Evolutionary conservation across 2,113 vertebrate genomes (phyloP).

Genomic region (Saguinus imperator): DNA sequence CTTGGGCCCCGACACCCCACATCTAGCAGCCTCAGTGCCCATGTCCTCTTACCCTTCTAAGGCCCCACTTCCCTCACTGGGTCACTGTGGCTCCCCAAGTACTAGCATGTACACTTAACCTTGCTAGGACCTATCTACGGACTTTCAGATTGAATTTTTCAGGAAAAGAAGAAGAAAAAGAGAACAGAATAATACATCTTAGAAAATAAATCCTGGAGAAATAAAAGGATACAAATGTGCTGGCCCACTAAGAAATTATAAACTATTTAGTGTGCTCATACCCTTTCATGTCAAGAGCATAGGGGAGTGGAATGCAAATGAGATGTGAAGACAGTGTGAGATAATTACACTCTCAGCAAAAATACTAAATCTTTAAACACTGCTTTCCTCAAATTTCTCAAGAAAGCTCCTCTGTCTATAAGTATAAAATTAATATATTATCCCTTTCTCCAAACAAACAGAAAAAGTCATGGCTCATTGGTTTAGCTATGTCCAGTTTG

Average conservation of each 20-base stretch:
- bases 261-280: neutral
- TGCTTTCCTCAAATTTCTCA: neutral
- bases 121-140: neutral
- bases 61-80: neutral
- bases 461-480: neutral
- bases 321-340: neutral
- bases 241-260: neutral
- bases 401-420: neutral
- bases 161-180: neutral
- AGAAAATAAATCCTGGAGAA: constrained; percentile 15
- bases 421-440: neutral
- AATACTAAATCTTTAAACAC: neutral
- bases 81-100: neutral
- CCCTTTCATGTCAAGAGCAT: neutral
- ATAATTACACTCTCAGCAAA: neutral
- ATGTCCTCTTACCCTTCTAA: neutral
- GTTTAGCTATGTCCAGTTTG: neutral
- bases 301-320: neutral
- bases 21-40: neutral
- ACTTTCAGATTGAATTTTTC: neutral
- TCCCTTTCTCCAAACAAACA: neutral
- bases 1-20: neutral
- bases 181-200: neutral
- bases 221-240: neutral
- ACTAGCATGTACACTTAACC: neutral